Percentiles rank a stretch among this genome's conserved stretches.
These are phyloP conservation scores for Pollenia griseotomentosa DNA, from an alignment of 2,888 invertebrate genomes.

Conservation along the genomic window DNA sequence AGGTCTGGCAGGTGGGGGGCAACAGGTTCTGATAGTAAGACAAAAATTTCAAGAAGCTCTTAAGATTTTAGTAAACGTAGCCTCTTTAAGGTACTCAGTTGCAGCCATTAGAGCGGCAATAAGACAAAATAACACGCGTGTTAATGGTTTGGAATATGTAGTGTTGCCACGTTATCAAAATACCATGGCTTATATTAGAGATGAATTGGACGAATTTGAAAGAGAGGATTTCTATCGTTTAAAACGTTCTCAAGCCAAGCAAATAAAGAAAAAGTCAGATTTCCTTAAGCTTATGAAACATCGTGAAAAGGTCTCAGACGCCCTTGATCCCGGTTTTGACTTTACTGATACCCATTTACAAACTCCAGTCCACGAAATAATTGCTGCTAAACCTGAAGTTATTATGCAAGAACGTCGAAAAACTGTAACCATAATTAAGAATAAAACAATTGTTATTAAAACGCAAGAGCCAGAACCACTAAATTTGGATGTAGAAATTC, in stretches of 20 bases:
- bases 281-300: slow-evolving; percentile 75
- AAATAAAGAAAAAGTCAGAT: slow-evolving; percentile 77
- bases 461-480: slow-evolving; percentile 13
- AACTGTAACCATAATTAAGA: slow-evolving; percentile 24
- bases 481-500: neutral
- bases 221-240: slow-evolving; percentile 81
- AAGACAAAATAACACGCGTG: slow-evolving; percentile 79
- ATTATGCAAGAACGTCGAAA: neutral
- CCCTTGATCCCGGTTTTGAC: neutral
- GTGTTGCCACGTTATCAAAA: slow-evolving; percentile 77
- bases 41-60: slow-evolving; percentile 75
- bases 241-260: slow-evolving; percentile 81
- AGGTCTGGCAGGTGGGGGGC: slow-evolving; percentile 79
- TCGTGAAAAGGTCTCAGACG: neutral
- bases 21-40: slow-evolving; percentile 78
- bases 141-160: slow-evolving; percentile 80
- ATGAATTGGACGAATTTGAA: slow-evolving; percentile 80
- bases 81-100: slow-evolving; percentile 77
- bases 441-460: slow-evolving; percentile 26
- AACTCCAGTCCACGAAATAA: neutral
- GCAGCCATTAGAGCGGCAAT: slow-evolving; percentile 74
- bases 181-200: slow-evolving; percentile 77
- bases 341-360: slow-evolving; percentile 23
- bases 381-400: neutral
- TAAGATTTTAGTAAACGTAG: slow-evolving; percentile 73